Percentiles rank a stretch among this genome's conserved stretches.
Evolutionary conservation across 1,140 invertebrate genomes (phyloP).

Genomic region (Drosophila parabipectinata): DNA sequence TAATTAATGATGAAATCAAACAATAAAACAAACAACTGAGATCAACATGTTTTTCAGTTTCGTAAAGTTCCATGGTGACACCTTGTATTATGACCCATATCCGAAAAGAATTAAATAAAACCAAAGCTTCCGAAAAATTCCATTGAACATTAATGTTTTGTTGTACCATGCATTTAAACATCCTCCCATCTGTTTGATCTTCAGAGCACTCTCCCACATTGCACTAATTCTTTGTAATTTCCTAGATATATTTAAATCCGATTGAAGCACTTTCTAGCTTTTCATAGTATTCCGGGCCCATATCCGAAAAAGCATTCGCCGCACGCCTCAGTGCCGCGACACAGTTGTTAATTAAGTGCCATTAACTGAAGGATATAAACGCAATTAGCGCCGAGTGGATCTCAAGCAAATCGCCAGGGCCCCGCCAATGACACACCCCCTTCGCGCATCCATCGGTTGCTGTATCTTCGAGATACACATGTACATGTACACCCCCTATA

Average conservation of each 20-base stretch:
- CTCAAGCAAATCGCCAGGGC: slow-evolving; percentile 71
- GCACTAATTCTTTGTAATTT: slow-evolving; percentile 1
- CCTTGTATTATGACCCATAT: background rate
- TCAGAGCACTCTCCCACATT: background rate
- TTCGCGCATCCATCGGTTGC: background rate
- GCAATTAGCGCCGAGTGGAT: slow-evolving; percentile 78
- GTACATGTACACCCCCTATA: background rate
- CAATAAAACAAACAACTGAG: background rate
- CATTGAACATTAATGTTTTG: background rate
- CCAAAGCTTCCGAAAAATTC: background rate
- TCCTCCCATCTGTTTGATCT: slow-evolving; percentile 11
- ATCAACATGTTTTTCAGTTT: background rate
- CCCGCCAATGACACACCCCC: slow-evolving; percentile 16
- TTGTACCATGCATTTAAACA: background rate
- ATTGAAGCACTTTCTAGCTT: slow-evolving; percentile 23
- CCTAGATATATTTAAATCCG: slow-evolving; percentile 8
- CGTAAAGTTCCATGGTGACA: background rate
- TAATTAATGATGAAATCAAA: slow-evolving; percentile 1
- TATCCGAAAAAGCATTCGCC: slow-evolving; percentile 49
- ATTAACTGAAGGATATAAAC: slow-evolving; percentile 83
- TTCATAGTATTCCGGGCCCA: slow-evolving; percentile 10
- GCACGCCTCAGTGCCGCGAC: slow-evolving; percentile 67
- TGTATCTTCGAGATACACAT: slow-evolving; percentile 22
- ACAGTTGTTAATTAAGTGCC: slow-evolving; percentile 82
- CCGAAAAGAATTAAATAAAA: background rate